Evolutionary conservation across 2,113 vertebrate species (phyloP).

Genomic region (Carassius carassius): DNA sequence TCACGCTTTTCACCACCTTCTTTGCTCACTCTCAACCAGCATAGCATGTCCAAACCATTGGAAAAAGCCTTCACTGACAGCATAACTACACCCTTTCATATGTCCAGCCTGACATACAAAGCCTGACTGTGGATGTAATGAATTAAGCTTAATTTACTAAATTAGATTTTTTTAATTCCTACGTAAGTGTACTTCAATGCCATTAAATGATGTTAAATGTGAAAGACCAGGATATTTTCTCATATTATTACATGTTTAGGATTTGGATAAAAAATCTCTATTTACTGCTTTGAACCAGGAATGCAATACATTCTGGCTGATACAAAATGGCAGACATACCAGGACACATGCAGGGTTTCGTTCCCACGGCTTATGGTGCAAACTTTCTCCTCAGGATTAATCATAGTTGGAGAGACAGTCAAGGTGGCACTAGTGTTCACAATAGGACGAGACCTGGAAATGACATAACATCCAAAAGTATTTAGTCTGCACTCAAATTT

Average conservation of each 20-base stretch:
- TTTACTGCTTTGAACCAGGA: neutral
- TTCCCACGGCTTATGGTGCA: constrained; percentile 74
- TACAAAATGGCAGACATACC: constrained; percentile 71
- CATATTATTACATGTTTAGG: neutral
- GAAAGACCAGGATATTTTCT: neutral
- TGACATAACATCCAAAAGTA: neutral
- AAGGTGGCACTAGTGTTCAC: constrained; percentile 81
- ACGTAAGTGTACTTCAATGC: neutral
- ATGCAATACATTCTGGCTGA: neutral
- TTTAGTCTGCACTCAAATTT: too few relatives aligned
- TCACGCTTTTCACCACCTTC: constrained; percentile 30
- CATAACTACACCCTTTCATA: neutral
- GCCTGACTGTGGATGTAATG: neutral
- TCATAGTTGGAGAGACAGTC: constrained; percentile 83
- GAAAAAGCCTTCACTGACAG: neutral
- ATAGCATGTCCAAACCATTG: neutral
- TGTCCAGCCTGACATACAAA: neutral
- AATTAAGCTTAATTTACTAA: neutral
- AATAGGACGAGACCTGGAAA: constrained; percentile 84
- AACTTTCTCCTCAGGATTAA: constrained; percentile 89
- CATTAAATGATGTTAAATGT: neutral
- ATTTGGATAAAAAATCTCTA: too few relatives aligned
- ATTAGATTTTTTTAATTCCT: neutral
- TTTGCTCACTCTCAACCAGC: neutral
- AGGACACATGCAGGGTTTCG: constrained; percentile 76